Conservation (phyloP, 2,113 vertebrate genomes). For the Prochilodus magdalenae region DNA sequence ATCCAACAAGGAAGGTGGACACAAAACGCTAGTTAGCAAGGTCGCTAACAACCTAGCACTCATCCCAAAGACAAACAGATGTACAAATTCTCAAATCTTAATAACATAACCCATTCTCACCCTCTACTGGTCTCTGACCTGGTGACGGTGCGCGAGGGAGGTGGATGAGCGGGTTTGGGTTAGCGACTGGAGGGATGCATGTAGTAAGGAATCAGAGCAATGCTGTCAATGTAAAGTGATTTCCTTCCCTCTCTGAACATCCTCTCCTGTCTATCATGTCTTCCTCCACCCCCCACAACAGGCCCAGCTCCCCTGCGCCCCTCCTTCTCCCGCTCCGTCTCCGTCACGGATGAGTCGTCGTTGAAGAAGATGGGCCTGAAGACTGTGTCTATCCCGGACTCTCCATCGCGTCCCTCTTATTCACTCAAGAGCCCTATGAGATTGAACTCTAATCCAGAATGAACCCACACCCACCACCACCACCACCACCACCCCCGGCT, state of each 20-base stretch:
- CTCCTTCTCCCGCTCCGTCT: constrained; percentile 73
- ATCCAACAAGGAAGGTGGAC: no score
- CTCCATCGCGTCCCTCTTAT: constrained; percentile 40
- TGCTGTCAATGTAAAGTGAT: neutral
- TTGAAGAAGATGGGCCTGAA: constrained; percentile 77
- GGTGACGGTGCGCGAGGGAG: no score
- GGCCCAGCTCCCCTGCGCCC: constrained; percentile 53
- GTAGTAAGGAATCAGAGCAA: neutral
- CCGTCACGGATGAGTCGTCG: constrained; percentile 74
- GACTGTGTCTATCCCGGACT: constrained; percentile 58
- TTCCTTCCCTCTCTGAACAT: neutral
- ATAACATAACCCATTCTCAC: no score
- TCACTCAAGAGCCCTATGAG: constrained; percentile 55
- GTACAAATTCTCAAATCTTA: no score
- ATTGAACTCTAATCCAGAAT: constrained; percentile 72
- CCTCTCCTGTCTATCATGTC: constrained; percentile 14
- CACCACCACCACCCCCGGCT: neutral
- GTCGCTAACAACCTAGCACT: no score
- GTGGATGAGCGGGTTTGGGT: no score
- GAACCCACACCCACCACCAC: no score
- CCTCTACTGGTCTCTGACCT: no score
- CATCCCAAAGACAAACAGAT: no score
- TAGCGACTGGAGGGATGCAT: no score
- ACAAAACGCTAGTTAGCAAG: no score
- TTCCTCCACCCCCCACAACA: constrained; percentile 13